Percentiles rank a stretch among this genome's conserved stretches.
phyloP scores from a whole-genome alignment of 1,140 invertebrate genomes.

The Anastrepha ludens region DNA sequence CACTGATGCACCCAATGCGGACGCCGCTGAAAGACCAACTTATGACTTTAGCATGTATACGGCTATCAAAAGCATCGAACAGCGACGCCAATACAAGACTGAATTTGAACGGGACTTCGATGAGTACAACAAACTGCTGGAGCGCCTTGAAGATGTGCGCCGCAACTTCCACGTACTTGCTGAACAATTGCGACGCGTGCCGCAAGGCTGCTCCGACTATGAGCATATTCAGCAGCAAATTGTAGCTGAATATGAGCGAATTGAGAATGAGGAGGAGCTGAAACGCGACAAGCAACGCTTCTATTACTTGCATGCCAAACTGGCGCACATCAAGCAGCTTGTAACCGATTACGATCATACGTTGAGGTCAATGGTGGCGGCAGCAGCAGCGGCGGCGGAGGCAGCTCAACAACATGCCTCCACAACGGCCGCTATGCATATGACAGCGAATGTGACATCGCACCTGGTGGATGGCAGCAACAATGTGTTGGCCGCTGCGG shows the following conservation, averaged over 20 bases:
- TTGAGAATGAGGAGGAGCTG: constrained; percentile 84
- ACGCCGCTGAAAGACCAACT: constrained; percentile 61
- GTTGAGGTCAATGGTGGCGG: constrained; percentile 62
- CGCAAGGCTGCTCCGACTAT: constrained; percentile 65
- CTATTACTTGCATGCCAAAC: constrained; percentile 90
- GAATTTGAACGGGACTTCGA: constrained; percentile 91
- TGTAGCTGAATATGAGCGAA: constrained; percentile 85
- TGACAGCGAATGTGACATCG: neutral
- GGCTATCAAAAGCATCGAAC: constrained; percentile 83
- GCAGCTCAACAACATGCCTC: constrained; percentile 48
- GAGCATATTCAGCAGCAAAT: constrained; percentile 82
- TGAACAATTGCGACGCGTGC: constrained; percentile 64
- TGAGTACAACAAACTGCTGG: constrained; percentile 87
- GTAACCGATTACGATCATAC: constrained; percentile 86
- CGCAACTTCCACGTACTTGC: constrained; percentile 84
- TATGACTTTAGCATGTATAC: constrained; percentile 83
- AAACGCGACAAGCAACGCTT: constrained; percentile 83
- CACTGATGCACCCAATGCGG: constrained; percentile 13
- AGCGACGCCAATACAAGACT: constrained; percentile 88
- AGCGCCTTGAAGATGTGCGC: constrained; percentile 84
- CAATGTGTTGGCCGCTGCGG: constrained; percentile 15
- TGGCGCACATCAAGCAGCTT: constrained; percentile 91
- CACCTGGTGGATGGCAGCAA: neutral
- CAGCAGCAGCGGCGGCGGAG: constrained; percentile 45
- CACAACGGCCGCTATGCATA: constrained; percentile 28